Percentiles rank a stretch among this genome's conserved stretches.
Evolutionary conservation across 1,140 invertebrate species (phyloP).

Genomic region (Drosophila neocordata): DNA sequence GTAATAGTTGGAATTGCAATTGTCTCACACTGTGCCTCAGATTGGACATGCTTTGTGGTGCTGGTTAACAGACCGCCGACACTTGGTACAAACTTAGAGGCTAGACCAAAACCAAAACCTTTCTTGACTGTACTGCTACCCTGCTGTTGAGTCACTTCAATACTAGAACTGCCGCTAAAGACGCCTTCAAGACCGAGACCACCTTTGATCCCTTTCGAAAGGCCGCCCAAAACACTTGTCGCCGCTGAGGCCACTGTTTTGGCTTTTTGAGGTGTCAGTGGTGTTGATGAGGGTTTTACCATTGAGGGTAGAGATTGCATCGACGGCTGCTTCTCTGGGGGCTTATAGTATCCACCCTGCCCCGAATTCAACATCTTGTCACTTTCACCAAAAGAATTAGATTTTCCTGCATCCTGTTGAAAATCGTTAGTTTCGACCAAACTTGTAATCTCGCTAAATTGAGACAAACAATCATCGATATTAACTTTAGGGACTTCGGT

Average conservation of each 20-base stretch:
- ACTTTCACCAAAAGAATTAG: conserved; percentile 1
- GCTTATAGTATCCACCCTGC: conserved; percentile 50
- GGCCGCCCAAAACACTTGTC: conserved; percentile 61
- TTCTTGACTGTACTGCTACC: conserved; percentile 43
- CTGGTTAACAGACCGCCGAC: conserved; percentile 57
- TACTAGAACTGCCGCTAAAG: conserved; percentile 46
- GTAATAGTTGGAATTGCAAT: conserved; percentile 10
- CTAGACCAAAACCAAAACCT: conserved; percentile 64
- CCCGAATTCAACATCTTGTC: conserved; percentile 5
- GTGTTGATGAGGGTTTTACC: neutral
- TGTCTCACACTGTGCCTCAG: conserved; percentile 1
- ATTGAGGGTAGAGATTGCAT: neutral
- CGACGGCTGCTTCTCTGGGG: conserved; percentile 12
- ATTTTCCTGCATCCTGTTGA: neutral
- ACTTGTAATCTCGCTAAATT: neutral
- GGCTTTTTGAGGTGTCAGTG: conserved; percentile 20
- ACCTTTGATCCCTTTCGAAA: conserved; percentile 76
- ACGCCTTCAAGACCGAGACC: conserved; percentile 71
- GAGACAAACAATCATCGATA: neutral
- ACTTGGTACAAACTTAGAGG: conserved; percentile 75
- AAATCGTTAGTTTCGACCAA: neutral
- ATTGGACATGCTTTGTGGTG: conserved; percentile 24
- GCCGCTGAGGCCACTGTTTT: conserved; percentile 46
- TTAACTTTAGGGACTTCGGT: conserved; percentile 12
- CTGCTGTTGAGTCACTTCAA: conserved; percentile 24